phyloP scores from a whole-genome alignment of 2,888 invertebrate genomes.

The Catocala nupta region DNA sequence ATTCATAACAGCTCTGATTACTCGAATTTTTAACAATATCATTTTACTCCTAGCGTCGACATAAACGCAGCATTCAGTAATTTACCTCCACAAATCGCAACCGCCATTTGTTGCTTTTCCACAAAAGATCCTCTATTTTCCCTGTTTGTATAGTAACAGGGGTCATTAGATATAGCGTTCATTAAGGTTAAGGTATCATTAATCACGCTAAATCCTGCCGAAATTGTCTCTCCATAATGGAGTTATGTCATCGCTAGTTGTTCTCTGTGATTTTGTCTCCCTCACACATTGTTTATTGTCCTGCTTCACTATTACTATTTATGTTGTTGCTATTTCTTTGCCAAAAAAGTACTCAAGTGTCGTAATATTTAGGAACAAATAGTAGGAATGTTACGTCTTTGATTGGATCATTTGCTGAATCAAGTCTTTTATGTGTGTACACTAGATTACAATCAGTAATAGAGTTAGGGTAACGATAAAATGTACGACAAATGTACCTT shows the following conservation, averaged over 20 bases:
- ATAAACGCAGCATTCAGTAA: not conserved
- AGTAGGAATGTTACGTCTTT: too few species aligned
- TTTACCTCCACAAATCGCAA: not conserved
- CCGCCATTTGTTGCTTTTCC: not conserved
- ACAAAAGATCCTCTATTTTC: not conserved
- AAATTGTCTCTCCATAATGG: conserved; percentile 7
- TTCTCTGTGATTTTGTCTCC: not conserved
- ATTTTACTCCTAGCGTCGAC: not conserved
- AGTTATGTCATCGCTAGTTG: conserved; percentile 1
- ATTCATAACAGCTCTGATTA: too few species aligned
- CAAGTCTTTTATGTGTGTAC: too few species aligned
- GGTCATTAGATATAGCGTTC: conserved; percentile 24
- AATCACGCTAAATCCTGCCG: conserved; percentile 11
- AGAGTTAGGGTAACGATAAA: too few species aligned
- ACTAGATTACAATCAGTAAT: too few species aligned
- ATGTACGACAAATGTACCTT: too few species aligned
- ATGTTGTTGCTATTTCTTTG: too few species aligned
- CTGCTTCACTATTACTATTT: not conserved
- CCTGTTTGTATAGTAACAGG: not conserved
- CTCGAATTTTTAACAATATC: not conserved
- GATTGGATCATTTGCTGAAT: too few species aligned
- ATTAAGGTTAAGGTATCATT: conserved; percentile 24
- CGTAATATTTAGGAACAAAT: too few species aligned
- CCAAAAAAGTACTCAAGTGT: too few species aligned
- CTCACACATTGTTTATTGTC: not conserved